Base-by-base conservation (phyloP, 2,888 invertebrate genomes). In the Acanthosepion pharaonis region DNA sequence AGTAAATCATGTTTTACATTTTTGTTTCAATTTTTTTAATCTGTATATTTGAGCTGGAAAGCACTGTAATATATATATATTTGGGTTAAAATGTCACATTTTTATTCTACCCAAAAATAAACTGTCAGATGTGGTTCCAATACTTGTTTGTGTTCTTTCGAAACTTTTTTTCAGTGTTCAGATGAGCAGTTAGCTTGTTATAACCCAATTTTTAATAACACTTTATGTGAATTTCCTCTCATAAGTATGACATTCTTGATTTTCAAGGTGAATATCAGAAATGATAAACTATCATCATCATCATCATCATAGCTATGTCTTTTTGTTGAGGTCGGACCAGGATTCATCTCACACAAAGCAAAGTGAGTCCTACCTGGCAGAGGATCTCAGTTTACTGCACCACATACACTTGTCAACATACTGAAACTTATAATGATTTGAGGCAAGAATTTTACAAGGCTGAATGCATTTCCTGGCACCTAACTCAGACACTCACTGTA, bases 61-160 rank as follows among this genome's bases (percentile, higher is more conserved):
- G 48, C 92, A 92, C 92, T 92, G 92, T 92, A 92, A 49, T 53
- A 92, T 92, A 92, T n/a, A 92, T 33, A 4, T 48, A 92, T 48
- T 48, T 49, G 48, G 48, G 92, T 92, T 49, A 92, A 51, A 53
- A 92, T 92, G 48, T 92, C 92, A 92, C 94, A 59, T 94, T 59
- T 42, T 94, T 59, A 94, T 48, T 78, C 91, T 78, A 78, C 15
- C n/a, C 33, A 33, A 78, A 78, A 78, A 33, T 33, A 78, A 78
- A 78, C n/a, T 78, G 33, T 78, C 78, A 78, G 78, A 78, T 78
- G 78, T 78, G 78, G 78, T 78, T 78, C n/a, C 33, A 33, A 78
- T 11, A 78, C 78, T 78, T n/a, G n/a, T 78, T 78, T 78, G 9
- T 78, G 33, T 11, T 78, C 11, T 78, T 78, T 78, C 2, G 1